Base-by-base conservation (phyloP, 1,140 invertebrate species). In the Brachionus sp. region DNA sequence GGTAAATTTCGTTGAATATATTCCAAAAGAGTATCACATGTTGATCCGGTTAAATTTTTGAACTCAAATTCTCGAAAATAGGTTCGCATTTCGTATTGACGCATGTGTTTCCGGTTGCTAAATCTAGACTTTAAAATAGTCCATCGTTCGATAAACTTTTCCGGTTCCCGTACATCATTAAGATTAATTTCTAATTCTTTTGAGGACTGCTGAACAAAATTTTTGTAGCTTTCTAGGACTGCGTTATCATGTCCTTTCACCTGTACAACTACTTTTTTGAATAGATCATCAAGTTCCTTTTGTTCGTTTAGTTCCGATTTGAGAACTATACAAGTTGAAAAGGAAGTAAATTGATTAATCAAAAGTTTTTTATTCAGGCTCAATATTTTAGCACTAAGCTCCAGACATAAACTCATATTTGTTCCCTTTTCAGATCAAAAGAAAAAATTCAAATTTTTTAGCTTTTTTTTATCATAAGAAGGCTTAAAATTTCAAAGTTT, bases 1-100 rank as follows among this genome's bases (percentile, higher is more conserved):
- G 97, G 97, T 84, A 98, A 90, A 91, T 98, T 98, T 85, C 97
- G 91, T 88, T 99, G 92, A 82, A 98, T 93, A 88, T 99, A 99
- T 89, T 99, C 97, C 35, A 99, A 89, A 88, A 95, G 95, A 23
- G 97, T 98, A 85, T 95, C 94, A 66, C 95, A 93, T 23, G 97
- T 98, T 7, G 95, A 97, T 19, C 95, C 95, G 2, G 97, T 99
- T 3, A 99, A 86, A 85, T 92, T 91, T 84, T 93, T 86, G 5
- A 89, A 84, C 84, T 89, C 57, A 35, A 98, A 91, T 86, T 94
- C 93, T 83, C 92, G 91, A 88, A 93, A 97, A 88, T 98, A 95
- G 10, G 97, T 98, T 86, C 97, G 91, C 4, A 93, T 91, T 91
- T 99, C 97, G 90, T 99, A 99, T 86, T 98, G 96, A 0, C 97